Base-by-base conservation (phyloP, 2,797 vertebrate species). In the Scarus forsteni region DNA sequence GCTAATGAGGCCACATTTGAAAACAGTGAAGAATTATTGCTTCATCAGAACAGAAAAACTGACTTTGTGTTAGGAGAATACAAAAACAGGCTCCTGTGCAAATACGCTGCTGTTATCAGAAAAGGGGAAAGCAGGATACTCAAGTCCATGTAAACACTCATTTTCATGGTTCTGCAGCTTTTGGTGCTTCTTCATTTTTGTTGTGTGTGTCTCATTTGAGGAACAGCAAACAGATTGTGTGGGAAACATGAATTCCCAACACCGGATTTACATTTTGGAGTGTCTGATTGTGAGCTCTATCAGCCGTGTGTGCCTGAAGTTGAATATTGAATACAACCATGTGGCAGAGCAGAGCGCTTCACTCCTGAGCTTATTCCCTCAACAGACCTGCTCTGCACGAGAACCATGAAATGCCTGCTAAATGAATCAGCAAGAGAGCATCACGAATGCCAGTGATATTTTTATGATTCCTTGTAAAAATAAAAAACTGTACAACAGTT, bases 141-240 rank as follows among this genome's bases (percentile, higher is more conserved):
- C 27, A 27, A 27, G 27, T 42, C 10, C 12, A 10, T 42, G 40
- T 12, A 40, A 40, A 40, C 39, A 44, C 13, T 27, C 27, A 62
- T 45, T 13, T 39, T 35, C 9, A 66, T 35, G 6, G 45, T 71
- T 68, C 44, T 60, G 7, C 12, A 61, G 14, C 51, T 10, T 45
- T 59, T 60, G 53, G 40, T 70, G 15, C 19, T 63, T 45, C 1
- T 51, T 67, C 72, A 62, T 81, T 79, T 84, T 64, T 77, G 38
- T n/a, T n/a, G n/a, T n/a, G 38, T 39, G 13, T 56, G 6, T 52
- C 54, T 77, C 9, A 42, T 70, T 58, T 73, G 3, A 82, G 76
- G 54, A 49, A 44, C 35, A 61, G 65, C 3, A 63, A 57, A 36
- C 16, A 16, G 15, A 54, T 19, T 55, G 65, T 36, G 42, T 8